Evolutionary conservation across 2,888 invertebrate genomes (phyloP), one percentile per base, ranked within the genome.

Genomic region (Adelognathus sp.): DNA sequence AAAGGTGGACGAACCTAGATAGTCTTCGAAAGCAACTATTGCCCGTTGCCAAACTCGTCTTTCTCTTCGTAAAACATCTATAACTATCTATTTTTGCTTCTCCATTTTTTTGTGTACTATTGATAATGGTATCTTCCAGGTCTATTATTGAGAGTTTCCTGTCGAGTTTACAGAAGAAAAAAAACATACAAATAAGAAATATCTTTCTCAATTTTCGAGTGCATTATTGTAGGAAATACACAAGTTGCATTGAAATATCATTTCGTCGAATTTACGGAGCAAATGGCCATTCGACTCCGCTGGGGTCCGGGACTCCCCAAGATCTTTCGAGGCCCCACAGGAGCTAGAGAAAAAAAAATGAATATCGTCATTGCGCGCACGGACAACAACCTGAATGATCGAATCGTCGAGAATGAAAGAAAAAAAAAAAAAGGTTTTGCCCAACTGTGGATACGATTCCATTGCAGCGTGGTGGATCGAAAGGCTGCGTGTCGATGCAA

Each of bases 301-400:
- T 64, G 70, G 70, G 56, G 58, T 52, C 39, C 27, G n/a, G 7
- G 67, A 75, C 39, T 52, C 44, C 69, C 61, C 69, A 69, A 21
- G 21, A 39, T 56, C 2, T 11, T n/a, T 9, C 36, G 21, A 16
- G 46, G 44, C 44, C 64, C 76, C 66, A 61, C 50, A 63, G 63
- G 58, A 70, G 33, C 29, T 7, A 9, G 5, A 16, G 58, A 44
- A n/a, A 41, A 46, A 46, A 46, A 11, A 6, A n/a, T n/a, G n/a
- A n/a, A n/a, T n/a, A 14, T 24, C 46, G 46, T 50, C 33, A 31
- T 31, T n/a, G n/a, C n/a, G n/a, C 33, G 14, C 2, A 18, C 52
- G 29, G 33, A 24, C 21, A 11, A n/a, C 4, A 11, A 14, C 24
- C 52, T 18, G 21, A 50, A 50, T 2, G 33, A 33, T 36, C 36